These are phyloP conservation scores for Orgyia antiqua DNA, from an alignment of 2,888 invertebrate genomes.

Conservation along the genomic window DNA sequence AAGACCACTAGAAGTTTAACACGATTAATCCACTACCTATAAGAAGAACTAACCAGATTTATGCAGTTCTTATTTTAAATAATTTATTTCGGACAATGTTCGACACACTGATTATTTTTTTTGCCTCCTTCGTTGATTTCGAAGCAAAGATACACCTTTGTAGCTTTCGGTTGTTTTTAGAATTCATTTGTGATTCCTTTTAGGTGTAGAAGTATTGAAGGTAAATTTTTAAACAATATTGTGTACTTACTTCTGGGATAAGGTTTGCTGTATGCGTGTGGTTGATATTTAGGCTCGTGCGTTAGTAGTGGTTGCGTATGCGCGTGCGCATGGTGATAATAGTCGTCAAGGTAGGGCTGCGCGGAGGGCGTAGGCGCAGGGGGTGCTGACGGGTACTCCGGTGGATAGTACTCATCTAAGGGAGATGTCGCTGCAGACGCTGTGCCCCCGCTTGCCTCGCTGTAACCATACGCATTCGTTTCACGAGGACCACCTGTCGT, in stretches of 20 bases:
- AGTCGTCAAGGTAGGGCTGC: conserved; percentile 82
- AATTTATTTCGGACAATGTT: too few relatives aligned
- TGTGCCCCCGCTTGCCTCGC: conserved; percentile 54
- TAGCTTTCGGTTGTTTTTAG: too few relatives aligned
- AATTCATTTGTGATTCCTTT: too few relatives aligned
- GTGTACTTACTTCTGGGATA: conserved; percentile 85
- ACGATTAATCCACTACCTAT: too few relatives aligned
- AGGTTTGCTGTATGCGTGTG: conserved; percentile 82
- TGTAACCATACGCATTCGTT: conserved; percentile 68
- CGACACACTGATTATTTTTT: too few relatives aligned
- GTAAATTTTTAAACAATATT: too few relatives aligned
- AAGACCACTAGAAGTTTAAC: too few relatives aligned
- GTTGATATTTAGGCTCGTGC: conserved; percentile 85
- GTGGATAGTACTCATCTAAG: conserved; percentile 74
- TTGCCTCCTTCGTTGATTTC: too few relatives aligned
- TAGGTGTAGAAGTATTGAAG: too few relatives aligned
- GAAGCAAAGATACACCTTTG: too few relatives aligned
- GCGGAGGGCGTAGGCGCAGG: conserved; percentile 70
- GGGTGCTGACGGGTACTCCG: conserved; percentile 66
- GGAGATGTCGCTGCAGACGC: conserved; percentile 66
- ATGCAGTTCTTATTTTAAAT: too few relatives aligned
- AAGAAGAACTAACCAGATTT: too few relatives aligned
- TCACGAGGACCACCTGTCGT: conserved; percentile 77
- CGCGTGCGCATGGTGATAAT: conserved; percentile 85
- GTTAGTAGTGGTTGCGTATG: conserved; percentile 80